These are phyloP conservation scores for Mastacembelus armatus DNA, from an alignment of 2,797 vertebrate genomes.

Conservation along the genomic window DNA sequence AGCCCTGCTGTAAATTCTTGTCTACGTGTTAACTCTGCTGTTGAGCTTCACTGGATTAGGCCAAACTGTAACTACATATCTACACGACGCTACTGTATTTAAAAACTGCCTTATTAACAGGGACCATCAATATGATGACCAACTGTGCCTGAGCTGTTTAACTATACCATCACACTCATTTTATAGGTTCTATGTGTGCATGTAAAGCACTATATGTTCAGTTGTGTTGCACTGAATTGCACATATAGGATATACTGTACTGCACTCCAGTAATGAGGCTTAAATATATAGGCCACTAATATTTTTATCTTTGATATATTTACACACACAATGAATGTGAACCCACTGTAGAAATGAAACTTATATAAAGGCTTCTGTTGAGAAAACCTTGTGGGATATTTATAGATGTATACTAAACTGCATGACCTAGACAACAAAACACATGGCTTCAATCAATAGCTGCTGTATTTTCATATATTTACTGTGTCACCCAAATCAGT, in stretches of 20 bases:
- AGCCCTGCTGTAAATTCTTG: slow-evolving; percentile 79
- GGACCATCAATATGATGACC: slow-evolving; percentile 10
- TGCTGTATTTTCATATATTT: slow-evolving; percentile 61
- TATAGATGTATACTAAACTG: slow-evolving; percentile 14
- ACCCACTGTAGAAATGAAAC: not conserved
- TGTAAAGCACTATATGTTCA: not conserved
- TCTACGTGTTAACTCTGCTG: slow-evolving; percentile 62
- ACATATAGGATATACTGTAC: not conserved
- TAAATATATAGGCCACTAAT: no score
- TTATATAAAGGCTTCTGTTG: not conserved
- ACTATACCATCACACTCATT: slow-evolving; percentile 15
- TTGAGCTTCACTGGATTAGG: slow-evolving; percentile 53
- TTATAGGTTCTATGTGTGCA: not conserved
- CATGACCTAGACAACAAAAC: slow-evolving; percentile 33
- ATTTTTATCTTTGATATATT: not conserved
- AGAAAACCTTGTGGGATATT: slow-evolving; percentile 11
- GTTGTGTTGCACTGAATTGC: not conserved
- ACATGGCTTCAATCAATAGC: slow-evolving; percentile 47
- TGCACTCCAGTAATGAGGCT: no score
- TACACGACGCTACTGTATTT: slow-evolving; percentile 60
- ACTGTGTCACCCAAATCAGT: slow-evolving; percentile 73
- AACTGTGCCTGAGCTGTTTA: slow-evolving; percentile 12
- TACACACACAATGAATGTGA: not conserved
- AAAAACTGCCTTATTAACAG: slow-evolving; percentile 51
- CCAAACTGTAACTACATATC: slow-evolving; percentile 73